Percentiles rank a stretch among this genome's conserved stretches.
These are phyloP conservation scores for Xenentodon cancila DNA, from an alignment of 2,797 vertebrate genomes.

Conservation along the genomic window DNA sequence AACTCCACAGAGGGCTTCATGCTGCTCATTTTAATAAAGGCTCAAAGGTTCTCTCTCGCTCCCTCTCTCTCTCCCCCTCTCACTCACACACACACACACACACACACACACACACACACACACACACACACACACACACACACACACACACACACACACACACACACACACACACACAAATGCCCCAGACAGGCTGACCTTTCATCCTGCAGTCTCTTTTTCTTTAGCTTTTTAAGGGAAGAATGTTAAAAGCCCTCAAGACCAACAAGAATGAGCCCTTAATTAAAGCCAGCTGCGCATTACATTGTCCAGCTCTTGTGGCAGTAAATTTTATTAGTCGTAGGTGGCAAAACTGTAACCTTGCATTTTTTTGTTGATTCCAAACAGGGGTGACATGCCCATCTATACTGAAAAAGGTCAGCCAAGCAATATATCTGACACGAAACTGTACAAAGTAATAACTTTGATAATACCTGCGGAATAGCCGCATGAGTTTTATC, in stretches of 20 bases:
- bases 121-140: too few species aligned
- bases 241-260: slow-evolving; percentile 49
- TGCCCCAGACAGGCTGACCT: slow-evolving; percentile 66
- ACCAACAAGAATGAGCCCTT: slow-evolving; percentile 57
- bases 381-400: slow-evolving; percentile 19
- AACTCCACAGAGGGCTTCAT: slow-evolving; percentile 31
- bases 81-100: too few species aligned
- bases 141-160: too few species aligned
- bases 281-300: slow-evolving; percentile 63
- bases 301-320: slow-evolving; percentile 16
- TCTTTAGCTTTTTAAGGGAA: slow-evolving; percentile 45
- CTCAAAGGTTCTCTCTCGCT: slow-evolving; percentile 30
- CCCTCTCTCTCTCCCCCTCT: too few species aligned
- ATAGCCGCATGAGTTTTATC: slow-evolving; percentile 17
- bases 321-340: slow-evolving; percentile 26
- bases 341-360: slow-evolving; percentile 17
- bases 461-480: slow-evolving; percentile 24
- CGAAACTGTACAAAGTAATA: slow-evolving; percentile 31
- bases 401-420: slow-evolving; percentile 30
- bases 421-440: slow-evolving; percentile 25
- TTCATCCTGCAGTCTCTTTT: slow-evolving; percentile 55
- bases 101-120: too few species aligned
- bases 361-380: slow-evolving; percentile 30
- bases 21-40: slow-evolving; percentile 58
- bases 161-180: slow-evolving; percentile 36